Percentiles rank a stretch among this genome's conserved stretches.
Conservation (phyloP, 2,113 vertebrate species). For the Balaenoptera acutorostrata region DNA sequence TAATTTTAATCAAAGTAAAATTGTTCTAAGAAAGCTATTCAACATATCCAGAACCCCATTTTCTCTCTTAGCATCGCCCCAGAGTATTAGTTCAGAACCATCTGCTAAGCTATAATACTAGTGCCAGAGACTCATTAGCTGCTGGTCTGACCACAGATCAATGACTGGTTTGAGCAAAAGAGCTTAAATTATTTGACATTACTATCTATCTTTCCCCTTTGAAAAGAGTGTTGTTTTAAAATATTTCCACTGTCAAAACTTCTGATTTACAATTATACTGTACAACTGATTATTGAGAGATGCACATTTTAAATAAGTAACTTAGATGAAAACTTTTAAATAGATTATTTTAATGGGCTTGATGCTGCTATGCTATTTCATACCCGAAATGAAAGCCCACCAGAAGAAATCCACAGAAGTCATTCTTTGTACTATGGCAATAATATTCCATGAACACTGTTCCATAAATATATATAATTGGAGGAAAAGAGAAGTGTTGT, state of each 20-base stretch:
- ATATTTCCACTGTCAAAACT: conserved; percentile 29
- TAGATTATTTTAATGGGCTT: neutral
- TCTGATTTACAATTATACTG: neutral
- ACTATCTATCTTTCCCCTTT: conserved; percentile 12
- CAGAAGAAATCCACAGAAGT: neutral
- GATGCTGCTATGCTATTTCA: neutral
- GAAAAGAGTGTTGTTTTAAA: neutral
- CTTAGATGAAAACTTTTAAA: neutral
- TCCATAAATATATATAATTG: neutral
- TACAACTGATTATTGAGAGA: neutral
- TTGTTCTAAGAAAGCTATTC: neutral
- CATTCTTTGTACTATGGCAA: neutral
- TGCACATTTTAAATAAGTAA: neutral
- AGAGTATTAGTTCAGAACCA: neutral
- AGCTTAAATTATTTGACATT: neutral
- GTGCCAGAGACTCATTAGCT: neutral
- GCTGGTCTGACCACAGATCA: neutral
- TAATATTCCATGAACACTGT: neutral
- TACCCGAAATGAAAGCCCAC: neutral
- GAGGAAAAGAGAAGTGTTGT: neutral
- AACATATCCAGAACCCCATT: neutral
- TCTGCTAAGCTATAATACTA: neutral
- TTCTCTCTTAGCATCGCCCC: neutral
- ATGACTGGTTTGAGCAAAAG: neutral
- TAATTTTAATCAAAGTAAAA: conserved; percentile 14